A percentile compares a stretch with the other conserved stretches of the same genome.
Conservation (phyloP, 2,888 invertebrate genomes). For the Apamea crenata region DNA sequence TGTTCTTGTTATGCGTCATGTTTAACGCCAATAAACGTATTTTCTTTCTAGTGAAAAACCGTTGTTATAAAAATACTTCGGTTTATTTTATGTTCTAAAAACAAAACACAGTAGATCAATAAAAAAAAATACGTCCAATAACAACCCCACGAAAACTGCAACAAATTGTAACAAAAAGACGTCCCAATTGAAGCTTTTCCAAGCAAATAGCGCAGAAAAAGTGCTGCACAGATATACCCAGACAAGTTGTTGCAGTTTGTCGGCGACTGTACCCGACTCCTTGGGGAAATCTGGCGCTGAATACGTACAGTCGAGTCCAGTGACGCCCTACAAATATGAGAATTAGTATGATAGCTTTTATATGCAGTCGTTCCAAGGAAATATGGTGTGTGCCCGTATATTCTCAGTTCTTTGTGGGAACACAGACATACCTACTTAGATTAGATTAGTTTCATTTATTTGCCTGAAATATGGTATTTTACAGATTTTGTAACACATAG, state of each 20-base stretch:
- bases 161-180: slow-evolving; percentile 42
- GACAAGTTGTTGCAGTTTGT: slow-evolving; percentile 70
- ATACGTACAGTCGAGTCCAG: slow-evolving; percentile 63
- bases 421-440: neutral
- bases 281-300: slow-evolving; percentile 66
- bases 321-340: slow-evolving; percentile 63
- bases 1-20: too few relatives aligned
- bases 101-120: neutral
- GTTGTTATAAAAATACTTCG: neutral
- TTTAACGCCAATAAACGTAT: too few relatives aligned
- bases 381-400: slow-evolving; percentile 2
- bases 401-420: neutral
- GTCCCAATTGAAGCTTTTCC: slow-evolving; percentile 32
- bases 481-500: too few relatives aligned
- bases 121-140: slow-evolving; percentile 3
- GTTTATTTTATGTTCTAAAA: neutral
- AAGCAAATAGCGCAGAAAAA: slow-evolving; percentile 54
- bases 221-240: slow-evolving; percentile 53
- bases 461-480: too few relatives aligned
- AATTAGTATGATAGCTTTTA: slow-evolving; percentile 60
- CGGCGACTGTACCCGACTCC: slow-evolving; percentile 56
- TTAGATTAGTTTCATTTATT: too few relatives aligned
- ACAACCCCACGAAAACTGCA: neutral
- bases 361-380: slow-evolving; percentile 27
- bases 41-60: neutral